These are phyloP conservation scores for Acanthacorydalis orientalis DNA, from an alignment of 2,888 invertebrate genomes.

Conservation along the genomic window DNA sequence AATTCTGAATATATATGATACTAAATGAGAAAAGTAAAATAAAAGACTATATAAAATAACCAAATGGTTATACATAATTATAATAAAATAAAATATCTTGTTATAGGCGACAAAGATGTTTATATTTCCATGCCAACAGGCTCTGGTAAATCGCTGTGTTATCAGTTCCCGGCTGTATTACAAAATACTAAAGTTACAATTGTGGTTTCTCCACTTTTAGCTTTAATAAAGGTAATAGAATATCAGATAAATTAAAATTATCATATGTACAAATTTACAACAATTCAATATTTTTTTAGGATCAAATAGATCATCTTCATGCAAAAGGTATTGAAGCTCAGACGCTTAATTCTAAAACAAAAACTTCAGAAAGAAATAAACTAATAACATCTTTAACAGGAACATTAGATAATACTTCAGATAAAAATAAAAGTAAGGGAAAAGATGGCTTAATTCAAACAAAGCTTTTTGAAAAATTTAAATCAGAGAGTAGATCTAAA, in stretches of 20 bases:
- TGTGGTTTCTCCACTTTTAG: conserved; percentile 90
- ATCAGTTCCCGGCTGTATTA: conserved; percentile 85
- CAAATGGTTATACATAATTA: conserved; percentile 10
- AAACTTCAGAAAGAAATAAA: conserved; percentile 52
- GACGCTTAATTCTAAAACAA: conserved; percentile 86
- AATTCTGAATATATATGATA: conserved; percentile 3
- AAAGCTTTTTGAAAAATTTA: conserved; percentile 4
- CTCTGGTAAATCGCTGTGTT: conserved; percentile 93
- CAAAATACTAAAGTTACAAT: conserved; percentile 67
- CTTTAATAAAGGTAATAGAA: conserved; percentile 62
- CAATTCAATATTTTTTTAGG: conserved; percentile 30
- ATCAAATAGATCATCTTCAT: conserved; percentile 80
- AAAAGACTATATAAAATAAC: conserved; percentile 7
- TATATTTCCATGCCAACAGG: conserved; percentile 98
- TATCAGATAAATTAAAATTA: not conserved
- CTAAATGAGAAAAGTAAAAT: not conserved
- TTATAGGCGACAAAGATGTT: conserved; percentile 70
- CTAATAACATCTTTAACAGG: conserved; percentile 63
- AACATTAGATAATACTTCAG: conserved; percentile 11
- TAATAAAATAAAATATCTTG: conserved; percentile 4
- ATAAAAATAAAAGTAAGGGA: not conserved
- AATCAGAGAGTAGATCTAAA: conserved; percentile 13
- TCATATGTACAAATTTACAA: conserved; percentile 3
- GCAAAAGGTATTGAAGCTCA: conserved; percentile 65
- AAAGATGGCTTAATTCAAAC: conserved; percentile 4